phyloP scores from a whole-genome alignment of 2,888 invertebrate species.

The Acleris sparsana region DNA sequence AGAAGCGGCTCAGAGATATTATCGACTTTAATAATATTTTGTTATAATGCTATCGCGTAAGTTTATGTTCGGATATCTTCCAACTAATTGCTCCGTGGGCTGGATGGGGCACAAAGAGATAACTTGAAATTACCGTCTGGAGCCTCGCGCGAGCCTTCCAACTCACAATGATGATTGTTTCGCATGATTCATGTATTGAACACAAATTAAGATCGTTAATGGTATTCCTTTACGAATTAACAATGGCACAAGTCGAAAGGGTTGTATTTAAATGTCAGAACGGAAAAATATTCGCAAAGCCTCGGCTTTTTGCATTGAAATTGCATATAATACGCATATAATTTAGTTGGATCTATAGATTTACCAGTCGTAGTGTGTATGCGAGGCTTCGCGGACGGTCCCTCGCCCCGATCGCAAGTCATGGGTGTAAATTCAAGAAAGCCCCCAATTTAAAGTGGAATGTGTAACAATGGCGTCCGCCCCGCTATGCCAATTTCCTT shows the following conservation, averaged over 20 bases:
- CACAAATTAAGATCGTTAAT: constrained; percentile 55
- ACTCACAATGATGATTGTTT: constrained; percentile 61
- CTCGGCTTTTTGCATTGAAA: constrained; percentile 12
- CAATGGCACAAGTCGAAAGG: constrained; percentile 33
- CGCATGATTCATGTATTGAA: constrained; percentile 58
- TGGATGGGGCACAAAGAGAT: constrained; percentile 64
- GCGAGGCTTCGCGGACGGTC: constrained; percentile 48
- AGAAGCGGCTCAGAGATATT: constrained; percentile 60
- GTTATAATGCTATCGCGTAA: constrained; percentile 58
- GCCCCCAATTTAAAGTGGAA: constrained; percentile 81
- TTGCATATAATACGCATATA: constrained; percentile 41
- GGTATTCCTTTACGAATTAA: constrained; percentile 44
- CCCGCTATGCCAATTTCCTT: constrained; percentile 80
- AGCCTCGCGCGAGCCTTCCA: constrained; percentile 44
- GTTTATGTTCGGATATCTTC: constrained; percentile 59
- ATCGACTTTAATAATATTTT: constrained; percentile 66
- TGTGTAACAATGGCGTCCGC: constrained; percentile 77
- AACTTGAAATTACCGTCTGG: constrained; percentile 52
- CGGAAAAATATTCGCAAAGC: constrained; percentile 39
- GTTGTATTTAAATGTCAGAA: constrained; percentile 48
- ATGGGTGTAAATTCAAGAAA: constrained; percentile 82
- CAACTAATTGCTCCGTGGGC: constrained; percentile 62
- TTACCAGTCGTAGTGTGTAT: constrained; percentile 46
- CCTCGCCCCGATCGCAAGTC: constrained; percentile 72
- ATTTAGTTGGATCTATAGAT: constrained; percentile 62